Base-by-base conservation (phyloP, 2,113 vertebrate genomes). In the Perognathus longimembris region DNA sequence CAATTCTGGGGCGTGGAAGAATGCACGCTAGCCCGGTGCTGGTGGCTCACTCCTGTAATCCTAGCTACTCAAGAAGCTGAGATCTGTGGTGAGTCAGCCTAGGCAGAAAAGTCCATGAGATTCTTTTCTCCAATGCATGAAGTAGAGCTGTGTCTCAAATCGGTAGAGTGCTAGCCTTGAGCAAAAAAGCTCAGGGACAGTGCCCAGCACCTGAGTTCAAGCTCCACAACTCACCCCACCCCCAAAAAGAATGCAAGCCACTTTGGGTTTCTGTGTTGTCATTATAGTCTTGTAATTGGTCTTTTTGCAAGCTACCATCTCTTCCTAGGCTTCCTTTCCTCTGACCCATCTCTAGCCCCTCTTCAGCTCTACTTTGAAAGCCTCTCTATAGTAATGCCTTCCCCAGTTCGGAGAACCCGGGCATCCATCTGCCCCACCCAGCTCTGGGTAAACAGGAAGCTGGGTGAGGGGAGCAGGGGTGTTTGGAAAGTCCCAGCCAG, bases 401-500 rank as follows among this genome's bases (percentile, higher is more conserved):
- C 95, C 82, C 88, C 76, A 90, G 50, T 96, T 97, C 95, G 93
- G 95, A 96, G 96, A 97, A 97, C 94, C 71, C 76, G 80, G 80
- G 87, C 95, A 94, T 95, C 90, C 90, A 92, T 73, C 74, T 74
- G 89, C 96, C 88, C 45, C 79, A 59, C 94, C 96, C 21, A 92
- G 85, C 96, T 95, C 96, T 82, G 95, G 83, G 96, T 97, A 97
- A 97, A 97, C 97, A 96, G 96, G 96, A 96, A 96, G 93, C 92
- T 59, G 85, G 95, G 95, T 96, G 95, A 95, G 92, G 94, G 86
- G 91, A 84, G 83, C 57, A 74, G 57, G 87, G 90, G 83, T 94
- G 92, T 74, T 34, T 2, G 97, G 96, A 97, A 97, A 97, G 97
- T 96, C 96, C 97, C 95, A 54, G 87, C 83, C 97, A 97, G 97